These are phyloP conservation scores for Tipula vernalis DNA, from an alignment of 2,888 invertebrate genomes.

Conservation along the genomic window DNA sequence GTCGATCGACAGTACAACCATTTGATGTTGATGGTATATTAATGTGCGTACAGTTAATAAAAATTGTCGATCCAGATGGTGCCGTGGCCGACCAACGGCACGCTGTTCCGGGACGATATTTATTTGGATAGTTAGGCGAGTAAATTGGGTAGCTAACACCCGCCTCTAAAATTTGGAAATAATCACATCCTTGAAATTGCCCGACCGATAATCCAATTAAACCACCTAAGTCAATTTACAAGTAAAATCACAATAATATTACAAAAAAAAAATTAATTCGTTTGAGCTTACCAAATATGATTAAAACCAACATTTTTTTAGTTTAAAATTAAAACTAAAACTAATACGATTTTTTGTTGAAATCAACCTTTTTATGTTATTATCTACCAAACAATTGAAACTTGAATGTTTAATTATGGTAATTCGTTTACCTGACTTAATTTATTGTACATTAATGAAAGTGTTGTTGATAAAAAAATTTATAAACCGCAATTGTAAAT, in stretches of 20 bases:
- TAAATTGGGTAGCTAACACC: constrained; percentile 35
- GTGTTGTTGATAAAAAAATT: background rate
- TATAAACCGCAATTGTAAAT: background rate
- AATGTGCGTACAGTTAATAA: background rate
- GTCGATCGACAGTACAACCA: background rate
- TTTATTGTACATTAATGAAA: background rate
- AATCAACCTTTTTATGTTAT: background rate
- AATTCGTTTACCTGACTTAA: background rate
- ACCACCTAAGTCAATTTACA: background rate
- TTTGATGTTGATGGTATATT: constrained; percentile 19
- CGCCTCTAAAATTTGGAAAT: constrained; percentile 21
- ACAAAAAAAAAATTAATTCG: background rate
- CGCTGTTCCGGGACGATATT: constrained; percentile 28
- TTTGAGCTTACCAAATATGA: background rate
- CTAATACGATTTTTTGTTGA: background rate
- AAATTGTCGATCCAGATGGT: constrained; percentile 23
- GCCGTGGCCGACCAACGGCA: constrained; percentile 42
- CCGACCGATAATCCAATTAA: background rate
- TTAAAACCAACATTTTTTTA: background rate
- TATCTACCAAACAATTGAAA: background rate
- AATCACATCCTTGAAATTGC: constrained; percentile 14
- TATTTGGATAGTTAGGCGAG: constrained; percentile 38
- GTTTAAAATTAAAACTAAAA: background rate
- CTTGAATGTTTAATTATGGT: background rate
- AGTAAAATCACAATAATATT: background rate